Conservation (phyloP, 35 echinoderm and acorn worm species). For the Heliocidaris tuberculata region DNA sequence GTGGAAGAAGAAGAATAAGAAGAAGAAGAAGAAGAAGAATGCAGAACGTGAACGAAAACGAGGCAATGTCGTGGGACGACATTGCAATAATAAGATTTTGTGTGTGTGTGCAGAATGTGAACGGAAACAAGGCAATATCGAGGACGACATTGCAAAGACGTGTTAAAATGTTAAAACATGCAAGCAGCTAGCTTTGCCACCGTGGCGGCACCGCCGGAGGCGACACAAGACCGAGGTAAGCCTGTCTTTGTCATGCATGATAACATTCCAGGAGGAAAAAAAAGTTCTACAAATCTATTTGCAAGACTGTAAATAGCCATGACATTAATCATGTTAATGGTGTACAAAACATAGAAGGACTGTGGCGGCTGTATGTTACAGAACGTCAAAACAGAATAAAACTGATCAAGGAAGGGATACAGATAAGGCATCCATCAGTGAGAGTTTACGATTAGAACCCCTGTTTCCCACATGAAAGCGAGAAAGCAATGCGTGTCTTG, state of each 20-base stretch:
- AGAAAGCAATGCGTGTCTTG: background rate
- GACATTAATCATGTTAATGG: slow-evolving; percentile 1
- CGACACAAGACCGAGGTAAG: background rate
- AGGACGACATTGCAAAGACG: too few species aligned
- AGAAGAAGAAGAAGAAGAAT: too few species aligned
- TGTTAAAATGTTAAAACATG: too few species aligned
- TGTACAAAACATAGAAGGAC: background rate
- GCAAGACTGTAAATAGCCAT: background rate
- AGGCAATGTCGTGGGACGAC: too few species aligned
- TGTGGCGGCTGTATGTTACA: background rate
- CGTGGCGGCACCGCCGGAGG: background rate
- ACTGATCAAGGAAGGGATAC: background rate
- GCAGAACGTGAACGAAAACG: too few species aligned
- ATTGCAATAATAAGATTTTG: too few species aligned
- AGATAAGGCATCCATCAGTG: background rate
- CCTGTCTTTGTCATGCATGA: slow-evolving; percentile 16
- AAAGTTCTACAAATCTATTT: background rate
- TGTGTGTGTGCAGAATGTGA: too few species aligned
- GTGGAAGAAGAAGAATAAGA: too few species aligned
- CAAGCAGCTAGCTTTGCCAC: too few species aligned
- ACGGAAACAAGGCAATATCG: too few species aligned
- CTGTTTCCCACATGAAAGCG: background rate
- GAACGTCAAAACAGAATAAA: slow-evolving; percentile 21
- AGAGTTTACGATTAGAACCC: slow-evolving; percentile 9
- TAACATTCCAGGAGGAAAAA: too few species aligned